These are phyloP conservation scores for Ecliptopera silaceata DNA, from an alignment of 2,888 invertebrate species.

Conservation along the genomic window DNA sequence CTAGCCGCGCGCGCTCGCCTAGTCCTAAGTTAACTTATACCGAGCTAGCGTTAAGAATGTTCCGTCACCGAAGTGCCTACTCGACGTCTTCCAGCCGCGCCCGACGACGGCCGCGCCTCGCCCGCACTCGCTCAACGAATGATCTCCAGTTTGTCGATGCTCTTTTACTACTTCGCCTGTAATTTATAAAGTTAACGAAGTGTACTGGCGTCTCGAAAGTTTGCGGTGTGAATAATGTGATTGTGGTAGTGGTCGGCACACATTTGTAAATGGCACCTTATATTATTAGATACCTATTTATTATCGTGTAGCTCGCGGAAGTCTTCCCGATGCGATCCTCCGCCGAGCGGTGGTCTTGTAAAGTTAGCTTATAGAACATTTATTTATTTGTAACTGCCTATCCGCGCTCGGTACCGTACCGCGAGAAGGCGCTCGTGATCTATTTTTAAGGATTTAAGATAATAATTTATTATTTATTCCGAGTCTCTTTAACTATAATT, in stretches of 20 bases:
- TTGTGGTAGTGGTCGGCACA: constrained; percentile 77
- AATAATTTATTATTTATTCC: constrained; percentile 84
- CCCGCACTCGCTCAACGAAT: constrained; percentile 80
- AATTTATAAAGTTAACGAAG: constrained; percentile 75
- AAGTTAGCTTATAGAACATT: constrained; percentile 82
- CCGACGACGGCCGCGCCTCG: constrained; percentile 67
- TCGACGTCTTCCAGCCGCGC: constrained; percentile 79
- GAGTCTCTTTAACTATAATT: constrained; percentile 82
- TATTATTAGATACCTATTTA: constrained; percentile 73
- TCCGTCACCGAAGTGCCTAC: constrained; percentile 78
- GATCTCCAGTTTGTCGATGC: constrained; percentile 81
- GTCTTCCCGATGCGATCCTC: constrained; percentile 81
- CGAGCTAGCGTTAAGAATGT: constrained; percentile 77
- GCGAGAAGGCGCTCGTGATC: constrained; percentile 83
- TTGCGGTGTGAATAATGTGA: constrained; percentile 80
- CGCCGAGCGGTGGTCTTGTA: constrained; percentile 83
- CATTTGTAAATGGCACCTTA: constrained; percentile 82
- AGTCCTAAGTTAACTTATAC: constrained; percentile 76
- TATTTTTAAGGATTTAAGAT: constrained; percentile 83
- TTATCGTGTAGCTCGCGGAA: constrained; percentile 81
- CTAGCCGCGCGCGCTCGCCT: constrained; percentile 60
- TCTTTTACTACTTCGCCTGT: constrained; percentile 73
- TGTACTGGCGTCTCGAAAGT: constrained; percentile 81
- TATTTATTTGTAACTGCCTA: constrained; percentile 82
- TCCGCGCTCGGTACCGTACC: constrained; percentile 81